These are phyloP conservation scores for Brachionus manjavacas DNA, from an alignment of 1,140 invertebrate genomes.

Conservation along the genomic window DNA sequence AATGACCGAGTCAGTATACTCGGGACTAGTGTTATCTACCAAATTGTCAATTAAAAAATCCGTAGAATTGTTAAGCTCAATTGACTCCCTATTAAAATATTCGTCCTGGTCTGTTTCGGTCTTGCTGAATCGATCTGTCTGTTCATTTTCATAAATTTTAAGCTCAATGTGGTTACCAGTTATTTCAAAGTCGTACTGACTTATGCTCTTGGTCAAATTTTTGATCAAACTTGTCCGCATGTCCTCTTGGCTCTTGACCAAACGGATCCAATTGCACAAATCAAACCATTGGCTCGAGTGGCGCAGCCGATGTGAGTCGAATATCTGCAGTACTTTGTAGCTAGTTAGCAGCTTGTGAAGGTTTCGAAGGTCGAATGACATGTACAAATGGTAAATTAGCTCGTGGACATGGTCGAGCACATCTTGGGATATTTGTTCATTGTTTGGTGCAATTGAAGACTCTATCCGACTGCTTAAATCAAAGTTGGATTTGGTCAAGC, in stretches of 20 bases:
- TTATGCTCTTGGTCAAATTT: neutral
- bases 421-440: neutral
- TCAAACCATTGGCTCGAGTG: conserved; percentile 22
- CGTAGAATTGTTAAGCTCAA: neutral
- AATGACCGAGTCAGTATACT: neutral
- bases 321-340: conserved; percentile 8
- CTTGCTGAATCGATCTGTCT: neutral
- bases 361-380: neutral
- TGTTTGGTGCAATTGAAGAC: neutral
- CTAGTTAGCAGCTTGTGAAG: neutral
- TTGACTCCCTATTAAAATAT: neutral
- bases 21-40: neutral
- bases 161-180: neutral
- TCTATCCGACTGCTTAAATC: neutral
- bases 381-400: conserved; percentile 18
- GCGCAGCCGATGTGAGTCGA: neutral
- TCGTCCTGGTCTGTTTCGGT: conserved; percentile 5
- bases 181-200: neutral
- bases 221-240: neutral
- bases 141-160: neutral
- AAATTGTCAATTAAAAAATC: neutral
- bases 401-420: neutral
- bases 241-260: neutral
- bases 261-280: neutral
- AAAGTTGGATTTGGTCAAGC: neutral